Percentiles rank a stretch among this genome's conserved stretches.
Evolutionary conservation across 1,140 invertebrate species (phyloP).

Genomic region (Patella vulgata): DNA sequence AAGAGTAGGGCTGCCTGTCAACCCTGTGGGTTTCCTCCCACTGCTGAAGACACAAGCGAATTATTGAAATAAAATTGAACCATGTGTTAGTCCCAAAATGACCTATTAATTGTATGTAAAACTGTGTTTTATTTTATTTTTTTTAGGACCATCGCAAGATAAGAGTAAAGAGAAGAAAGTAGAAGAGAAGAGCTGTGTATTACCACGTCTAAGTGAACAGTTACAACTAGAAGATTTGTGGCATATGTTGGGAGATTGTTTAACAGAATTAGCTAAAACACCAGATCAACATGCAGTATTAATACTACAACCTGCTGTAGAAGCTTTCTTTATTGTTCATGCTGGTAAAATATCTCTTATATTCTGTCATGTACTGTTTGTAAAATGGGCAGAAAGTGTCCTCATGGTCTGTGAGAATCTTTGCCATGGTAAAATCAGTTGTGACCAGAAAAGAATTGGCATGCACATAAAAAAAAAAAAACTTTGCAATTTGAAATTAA

Average conservation of each 20-base stretch:
- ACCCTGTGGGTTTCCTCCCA: no score
- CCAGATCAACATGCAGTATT: constrained; percentile 93
- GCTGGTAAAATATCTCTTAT: constrained; percentile 68
- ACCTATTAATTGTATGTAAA: no score
- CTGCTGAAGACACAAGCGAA: no score
- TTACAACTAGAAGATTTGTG: constrained; percentile 76
- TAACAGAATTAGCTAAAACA: constrained; percentile 84
- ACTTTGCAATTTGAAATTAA: no score
- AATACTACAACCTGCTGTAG: constrained; percentile 91
- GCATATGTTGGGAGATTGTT: constrained; percentile 83
- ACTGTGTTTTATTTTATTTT: no score
- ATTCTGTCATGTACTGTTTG: not conserved
- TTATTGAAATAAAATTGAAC: no score
- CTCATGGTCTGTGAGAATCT: not conserved
- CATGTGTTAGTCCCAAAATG: no score
- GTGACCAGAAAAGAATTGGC: no score
- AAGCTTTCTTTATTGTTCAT: constrained; percentile 91
- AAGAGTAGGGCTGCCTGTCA: no score
- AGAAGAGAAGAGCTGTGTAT: constrained; percentile 26
- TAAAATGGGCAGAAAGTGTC: not conserved
- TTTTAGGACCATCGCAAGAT: not conserved
- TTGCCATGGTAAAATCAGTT: not conserved
- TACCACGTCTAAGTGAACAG: constrained; percentile 78
- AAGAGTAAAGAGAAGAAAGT: constrained; percentile 28
- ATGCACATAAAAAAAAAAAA: no score